Evolutionary conservation across 64 coral and sea anemone species (phyloP).

Genomic region (Acropora yongei): DNA sequence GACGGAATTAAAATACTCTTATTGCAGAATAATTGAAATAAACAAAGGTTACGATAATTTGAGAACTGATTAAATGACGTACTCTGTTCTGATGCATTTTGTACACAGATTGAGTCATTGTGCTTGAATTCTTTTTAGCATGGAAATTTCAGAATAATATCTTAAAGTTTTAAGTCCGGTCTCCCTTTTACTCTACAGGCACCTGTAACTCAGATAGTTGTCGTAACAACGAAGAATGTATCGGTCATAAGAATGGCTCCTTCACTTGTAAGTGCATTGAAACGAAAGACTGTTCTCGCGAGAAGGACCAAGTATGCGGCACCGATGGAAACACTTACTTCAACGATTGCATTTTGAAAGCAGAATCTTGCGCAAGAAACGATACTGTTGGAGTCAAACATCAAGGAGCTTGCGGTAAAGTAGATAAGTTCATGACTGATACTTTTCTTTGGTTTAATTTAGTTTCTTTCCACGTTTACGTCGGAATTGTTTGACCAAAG

Average conservation of each 20-base stretch:
- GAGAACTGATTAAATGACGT: too few relatives aligned
- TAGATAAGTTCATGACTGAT: too few relatives aligned
- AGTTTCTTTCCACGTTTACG: too few relatives aligned
- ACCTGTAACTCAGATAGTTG: conserved; percentile 44
- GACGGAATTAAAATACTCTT: too few relatives aligned
- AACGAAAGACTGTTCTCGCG: conserved; percentile 74
- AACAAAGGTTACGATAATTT: too few relatives aligned
- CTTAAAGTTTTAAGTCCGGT: not conserved
- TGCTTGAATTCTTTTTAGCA: not conserved
- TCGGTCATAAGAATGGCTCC: conserved; percentile 42
- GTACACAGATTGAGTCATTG: too few relatives aligned
- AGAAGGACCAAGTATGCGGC: conserved; percentile 77
- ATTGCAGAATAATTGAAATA: too few relatives aligned
- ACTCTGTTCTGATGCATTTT: too few relatives aligned
- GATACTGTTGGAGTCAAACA: conserved; percentile 48
- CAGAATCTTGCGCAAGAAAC: conserved; percentile 57
- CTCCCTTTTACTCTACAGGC: not conserved
- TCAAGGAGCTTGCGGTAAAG: conserved; percentile 62
- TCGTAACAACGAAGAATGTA: conserved; percentile 46
- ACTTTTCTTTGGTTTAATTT: too few relatives aligned
- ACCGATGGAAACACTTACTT: conserved; percentile 66
- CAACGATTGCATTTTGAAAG: conserved; percentile 76
- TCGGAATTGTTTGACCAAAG: too few relatives aligned
- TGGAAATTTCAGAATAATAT: not conserved
- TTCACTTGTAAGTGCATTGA: conserved; percentile 73